These are phyloP conservation scores for Drosophila ironensis DNA, from an alignment of 1,140 invertebrate species.

Conservation along the genomic window DNA sequence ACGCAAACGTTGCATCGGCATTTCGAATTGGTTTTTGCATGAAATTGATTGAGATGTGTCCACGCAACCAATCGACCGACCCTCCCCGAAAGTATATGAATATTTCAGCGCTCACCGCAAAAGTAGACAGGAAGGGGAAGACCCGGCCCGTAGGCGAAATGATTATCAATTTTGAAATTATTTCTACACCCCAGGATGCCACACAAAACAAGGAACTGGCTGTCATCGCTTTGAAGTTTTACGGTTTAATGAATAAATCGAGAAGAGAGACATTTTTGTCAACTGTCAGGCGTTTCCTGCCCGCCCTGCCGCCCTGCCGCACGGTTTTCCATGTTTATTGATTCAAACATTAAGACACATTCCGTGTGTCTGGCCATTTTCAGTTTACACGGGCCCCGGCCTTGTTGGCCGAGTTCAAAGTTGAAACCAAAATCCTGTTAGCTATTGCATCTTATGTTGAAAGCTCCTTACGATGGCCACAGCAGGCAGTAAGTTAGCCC, in stretches of 20 bases:
- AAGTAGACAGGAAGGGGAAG: conserved; percentile 7
- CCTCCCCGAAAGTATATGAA: conserved; percentile 1
- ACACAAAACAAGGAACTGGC: neutral
- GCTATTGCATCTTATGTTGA: conserved; percentile 18
- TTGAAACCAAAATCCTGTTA: conserved; percentile 1
- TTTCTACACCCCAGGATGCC: conserved; percentile 10
- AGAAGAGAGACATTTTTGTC: conserved; percentile 3
- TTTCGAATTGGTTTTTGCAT: conserved; percentile 38
- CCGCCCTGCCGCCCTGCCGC: neutral
- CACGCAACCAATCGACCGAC: neutral
- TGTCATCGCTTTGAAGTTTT: conserved; percentile 23
- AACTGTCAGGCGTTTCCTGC: neutral
- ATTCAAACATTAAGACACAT: neutral
- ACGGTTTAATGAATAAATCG: conserved; percentile 11
- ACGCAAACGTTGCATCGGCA: conserved; percentile 27
- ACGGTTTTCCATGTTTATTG: neutral
- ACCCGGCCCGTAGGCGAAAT: conserved; percentile 10
- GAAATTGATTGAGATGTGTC: conserved; percentile 41
- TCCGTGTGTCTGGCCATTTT: conserved; percentile 2
- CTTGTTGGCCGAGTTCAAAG: conserved; percentile 29
- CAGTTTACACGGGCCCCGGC: conserved; percentile 8
- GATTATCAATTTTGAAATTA: conserved; percentile 47
- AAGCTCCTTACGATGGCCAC: conserved; percentile 21
- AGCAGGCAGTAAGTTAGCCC: neutral
- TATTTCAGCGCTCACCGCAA: conserved; percentile 19